phyloP scores from a whole-genome alignment of 2,888 invertebrate genomes.

The Tipula unca region DNA sequence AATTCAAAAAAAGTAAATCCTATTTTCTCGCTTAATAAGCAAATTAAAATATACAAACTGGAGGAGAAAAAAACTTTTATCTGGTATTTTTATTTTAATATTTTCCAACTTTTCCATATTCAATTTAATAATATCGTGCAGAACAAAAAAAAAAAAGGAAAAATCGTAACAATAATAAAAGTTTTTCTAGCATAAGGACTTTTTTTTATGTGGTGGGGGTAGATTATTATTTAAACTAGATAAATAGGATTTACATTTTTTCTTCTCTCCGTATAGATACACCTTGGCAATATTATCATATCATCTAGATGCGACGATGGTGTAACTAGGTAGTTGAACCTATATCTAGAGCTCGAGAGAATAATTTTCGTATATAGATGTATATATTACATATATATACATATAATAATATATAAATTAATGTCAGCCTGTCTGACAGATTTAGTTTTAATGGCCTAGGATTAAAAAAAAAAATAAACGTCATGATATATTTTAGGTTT shows the following conservation, averaged over 20 bases:
- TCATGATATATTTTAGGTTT: background rate
- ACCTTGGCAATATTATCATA: background rate
- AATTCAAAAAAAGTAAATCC: background rate
- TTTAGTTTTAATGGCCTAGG: background rate
- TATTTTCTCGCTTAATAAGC: conserved; percentile 8
- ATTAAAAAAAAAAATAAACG: background rate
- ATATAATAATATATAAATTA: background rate
- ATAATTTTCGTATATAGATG: background rate
- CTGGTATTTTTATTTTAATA: background rate
- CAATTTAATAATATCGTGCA: background rate
- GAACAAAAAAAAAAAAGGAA: background rate
- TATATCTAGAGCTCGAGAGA: background rate
- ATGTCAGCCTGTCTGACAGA: background rate
- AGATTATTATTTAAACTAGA: background rate
- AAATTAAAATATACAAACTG: background rate
- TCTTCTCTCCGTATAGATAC: background rate
- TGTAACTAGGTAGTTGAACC: background rate
- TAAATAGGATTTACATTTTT: background rate
- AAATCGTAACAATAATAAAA: background rate
- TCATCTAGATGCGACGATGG: background rate
- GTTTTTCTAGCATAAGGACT: background rate
- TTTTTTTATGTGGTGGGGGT: background rate
- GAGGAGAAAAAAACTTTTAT: background rate
- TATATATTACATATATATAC: background rate
- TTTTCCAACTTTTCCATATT: conserved; percentile 14